Evolutionary conservation across 2,113 vertebrate species (phyloP).

Genomic region (Anguilla rostrata): DNA sequence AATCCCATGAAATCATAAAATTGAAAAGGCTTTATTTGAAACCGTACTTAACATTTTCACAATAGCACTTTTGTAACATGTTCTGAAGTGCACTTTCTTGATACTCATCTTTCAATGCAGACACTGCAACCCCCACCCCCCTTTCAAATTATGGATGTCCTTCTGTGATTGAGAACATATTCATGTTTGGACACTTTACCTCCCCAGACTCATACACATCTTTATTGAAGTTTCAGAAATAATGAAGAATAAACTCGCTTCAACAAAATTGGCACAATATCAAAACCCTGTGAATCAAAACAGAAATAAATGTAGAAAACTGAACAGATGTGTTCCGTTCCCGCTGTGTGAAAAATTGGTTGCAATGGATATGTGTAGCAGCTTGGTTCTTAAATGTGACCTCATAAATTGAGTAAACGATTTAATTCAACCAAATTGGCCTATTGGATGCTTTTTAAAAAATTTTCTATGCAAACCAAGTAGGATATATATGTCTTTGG

Average conservation of each 20-base stretch:
- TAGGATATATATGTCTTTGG: background rate
- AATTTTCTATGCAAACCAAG: too few species aligned
- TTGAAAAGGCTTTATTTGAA: background rate
- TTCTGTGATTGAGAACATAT: background rate
- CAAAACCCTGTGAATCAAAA: background rate
- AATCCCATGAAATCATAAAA: background rate
- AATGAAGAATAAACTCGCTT: background rate
- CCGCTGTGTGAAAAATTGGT: background rate
- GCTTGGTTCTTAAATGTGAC: background rate
- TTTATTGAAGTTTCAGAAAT: background rate
- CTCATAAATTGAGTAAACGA: too few species aligned
- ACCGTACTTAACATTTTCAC: background rate
- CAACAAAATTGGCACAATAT: background rate
- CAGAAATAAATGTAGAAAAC: background rate
- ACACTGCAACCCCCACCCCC: background rate
- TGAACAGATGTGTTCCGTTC: background rate
- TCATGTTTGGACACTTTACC: background rate
- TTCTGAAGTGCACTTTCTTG: background rate
- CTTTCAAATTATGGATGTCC: background rate
- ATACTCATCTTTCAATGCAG: background rate
- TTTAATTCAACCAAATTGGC: too few species aligned
- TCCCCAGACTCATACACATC: background rate
- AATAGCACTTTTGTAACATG: background rate
- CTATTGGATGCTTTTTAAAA: too few species aligned
- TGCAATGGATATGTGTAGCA: background rate